phyloP scores from a whole-genome alignment of 92 coral and sea anemone genomes.

The Actinostola sp. region DNA sequence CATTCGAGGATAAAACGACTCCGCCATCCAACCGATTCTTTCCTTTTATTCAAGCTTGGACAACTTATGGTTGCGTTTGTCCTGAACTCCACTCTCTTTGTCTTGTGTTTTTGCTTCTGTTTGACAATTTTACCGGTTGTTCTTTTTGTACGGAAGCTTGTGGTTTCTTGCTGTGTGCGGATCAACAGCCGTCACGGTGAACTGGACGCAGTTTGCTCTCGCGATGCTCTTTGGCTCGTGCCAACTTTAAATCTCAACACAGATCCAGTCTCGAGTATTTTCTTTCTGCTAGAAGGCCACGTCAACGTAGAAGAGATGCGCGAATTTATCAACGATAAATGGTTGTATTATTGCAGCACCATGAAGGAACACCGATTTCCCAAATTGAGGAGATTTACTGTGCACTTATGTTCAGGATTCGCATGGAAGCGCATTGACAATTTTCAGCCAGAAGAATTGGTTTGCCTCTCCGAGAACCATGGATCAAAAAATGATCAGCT shows the following conservation, averaged over 20 bases:
- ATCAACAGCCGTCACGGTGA: slow-evolving; percentile 43
- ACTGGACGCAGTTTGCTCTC: slow-evolving; percentile 56
- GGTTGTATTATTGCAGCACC: slow-evolving; percentile 52
- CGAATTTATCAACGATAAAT: slow-evolving; percentile 50
- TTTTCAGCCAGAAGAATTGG: slow-evolving; percentile 46
- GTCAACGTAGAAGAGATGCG: slow-evolving; percentile 59
- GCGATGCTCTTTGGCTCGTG: slow-evolving; percentile 70
- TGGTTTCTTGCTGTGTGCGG: slow-evolving; percentile 54
- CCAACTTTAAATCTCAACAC: slow-evolving; percentile 41
- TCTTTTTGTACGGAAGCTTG: slow-evolving; percentile 53
- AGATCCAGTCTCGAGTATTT: slow-evolving; percentile 54
- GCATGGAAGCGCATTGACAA: slow-evolving; percentile 72
- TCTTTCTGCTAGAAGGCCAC: slow-evolving; percentile 73
- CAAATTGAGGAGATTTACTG: slow-evolving; percentile 62
- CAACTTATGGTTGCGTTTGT: slow-evolving; percentile 37
- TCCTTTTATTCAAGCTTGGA: slow-evolving; percentile 46
- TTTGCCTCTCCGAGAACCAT: slow-evolving; percentile 27
- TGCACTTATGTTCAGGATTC: slow-evolving; percentile 58
- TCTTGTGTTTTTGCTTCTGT: slow-evolving; percentile 40
- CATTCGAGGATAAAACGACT: slow-evolving; percentile 56
- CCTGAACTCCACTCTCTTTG: slow-evolving; percentile 52
- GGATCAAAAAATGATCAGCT: neutral
- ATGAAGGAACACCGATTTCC: slow-evolving; percentile 39
- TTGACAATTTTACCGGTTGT: slow-evolving; percentile 62
- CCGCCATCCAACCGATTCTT: slow-evolving; percentile 76